Conservation (phyloP, 2,888 invertebrate genomes). For the Carabus problematicus region DNA sequence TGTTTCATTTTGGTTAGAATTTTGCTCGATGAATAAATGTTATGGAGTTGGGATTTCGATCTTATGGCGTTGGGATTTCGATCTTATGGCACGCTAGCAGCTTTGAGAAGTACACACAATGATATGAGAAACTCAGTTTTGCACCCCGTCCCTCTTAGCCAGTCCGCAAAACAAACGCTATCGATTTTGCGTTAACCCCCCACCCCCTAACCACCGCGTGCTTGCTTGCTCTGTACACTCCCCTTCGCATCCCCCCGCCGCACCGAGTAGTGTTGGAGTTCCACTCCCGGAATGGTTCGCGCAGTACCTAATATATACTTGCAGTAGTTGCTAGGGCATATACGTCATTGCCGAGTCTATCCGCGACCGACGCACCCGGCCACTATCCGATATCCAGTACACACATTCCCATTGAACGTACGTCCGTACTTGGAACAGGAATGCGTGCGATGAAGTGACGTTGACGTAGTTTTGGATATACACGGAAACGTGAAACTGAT, state of each 20-base stretch:
- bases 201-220: constrained; percentile 49
- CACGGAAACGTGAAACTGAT: constrained; percentile 1
- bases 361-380: constrained; percentile 16
- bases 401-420: constrained; percentile 16
- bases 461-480: neutral
- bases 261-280: neutral
- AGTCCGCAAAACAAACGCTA: constrained; percentile 60
- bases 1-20: no score
- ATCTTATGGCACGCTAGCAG: no score
- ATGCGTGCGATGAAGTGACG: constrained; percentile 41
- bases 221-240: constrained; percentile 44
- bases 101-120: no score
- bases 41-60: no score
- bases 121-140: no score
- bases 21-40: no score
- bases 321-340: constrained; percentile 55
- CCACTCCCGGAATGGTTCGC: constrained; percentile 24
- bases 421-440: constrained; percentile 45
- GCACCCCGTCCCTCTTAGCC: constrained; percentile 34
- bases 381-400: constrained; percentile 1
- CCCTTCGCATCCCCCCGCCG: constrained; percentile 43
- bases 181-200: constrained; percentile 60
- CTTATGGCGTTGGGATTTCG: no score
- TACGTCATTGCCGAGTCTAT: constrained; percentile 44
- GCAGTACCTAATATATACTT: constrained; percentile 56